These are phyloP conservation scores for Petromus typicus DNA, from an alignment of 2,113 vertebrate species.

Conservation along the genomic window DNA sequence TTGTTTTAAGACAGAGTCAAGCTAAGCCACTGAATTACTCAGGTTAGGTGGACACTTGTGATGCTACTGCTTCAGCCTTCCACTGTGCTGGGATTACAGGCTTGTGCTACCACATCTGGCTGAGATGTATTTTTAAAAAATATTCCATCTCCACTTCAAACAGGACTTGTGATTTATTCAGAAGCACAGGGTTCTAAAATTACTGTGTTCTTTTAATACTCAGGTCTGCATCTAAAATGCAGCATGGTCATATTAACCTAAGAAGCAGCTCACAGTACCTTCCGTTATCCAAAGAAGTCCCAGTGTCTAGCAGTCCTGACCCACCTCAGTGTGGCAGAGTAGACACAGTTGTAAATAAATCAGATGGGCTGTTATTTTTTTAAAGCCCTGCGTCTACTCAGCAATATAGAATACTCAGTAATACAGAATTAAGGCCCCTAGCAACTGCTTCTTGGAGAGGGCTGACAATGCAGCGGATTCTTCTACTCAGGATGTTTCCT, in stretches of 20 bases:
- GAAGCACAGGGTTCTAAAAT: neutral
- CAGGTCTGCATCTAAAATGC: neutral
- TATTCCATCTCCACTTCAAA: neutral
- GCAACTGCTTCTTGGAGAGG: neutral
- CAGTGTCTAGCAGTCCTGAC: neutral
- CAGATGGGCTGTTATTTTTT: neutral
- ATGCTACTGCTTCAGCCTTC: neutral
- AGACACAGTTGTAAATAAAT: slow-evolving; percentile 39
- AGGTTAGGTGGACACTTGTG: neutral
- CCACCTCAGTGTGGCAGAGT: neutral
- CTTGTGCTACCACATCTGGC: neutral
- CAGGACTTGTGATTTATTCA: neutral
- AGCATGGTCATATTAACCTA: neutral
- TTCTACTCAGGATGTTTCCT: slow-evolving; percentile 13
- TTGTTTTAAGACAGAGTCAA: neutral
- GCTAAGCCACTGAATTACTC: neutral
- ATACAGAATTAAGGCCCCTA: neutral
- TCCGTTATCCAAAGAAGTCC: neutral
- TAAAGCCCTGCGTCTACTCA: no score
- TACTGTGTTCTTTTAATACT: neutral
- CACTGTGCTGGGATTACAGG: no score
- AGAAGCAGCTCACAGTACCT: neutral
- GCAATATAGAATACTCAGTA: neutral
- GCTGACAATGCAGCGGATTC: slow-evolving; percentile 39
- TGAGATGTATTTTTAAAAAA: neutral